Evolutionary conservation across 1,140 invertebrate genomes (phyloP).

Genomic region (Archivesica marissinica): DNA sequence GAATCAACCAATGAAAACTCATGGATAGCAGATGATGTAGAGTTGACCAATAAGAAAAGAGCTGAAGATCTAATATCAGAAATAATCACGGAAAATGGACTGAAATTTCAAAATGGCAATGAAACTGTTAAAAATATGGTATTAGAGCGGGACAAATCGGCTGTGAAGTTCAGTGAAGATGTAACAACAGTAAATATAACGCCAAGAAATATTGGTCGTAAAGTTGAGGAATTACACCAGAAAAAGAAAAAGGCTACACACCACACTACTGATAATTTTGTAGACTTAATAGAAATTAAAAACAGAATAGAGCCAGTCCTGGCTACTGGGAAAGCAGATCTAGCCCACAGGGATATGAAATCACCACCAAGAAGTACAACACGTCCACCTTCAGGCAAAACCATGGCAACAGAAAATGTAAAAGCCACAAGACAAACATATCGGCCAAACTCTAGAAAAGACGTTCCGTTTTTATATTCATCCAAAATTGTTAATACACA

Average conservation of each 20-base stretch:
- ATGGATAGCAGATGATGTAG: neutral
- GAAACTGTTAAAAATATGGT: neutral
- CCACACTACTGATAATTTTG: constrained; percentile 37
- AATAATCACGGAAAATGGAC: constrained; percentile 46
- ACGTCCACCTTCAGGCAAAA: constrained; percentile 28
- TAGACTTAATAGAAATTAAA: constrained; percentile 49
- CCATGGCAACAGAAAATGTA: neutral
- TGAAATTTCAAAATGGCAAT: constrained; percentile 25
- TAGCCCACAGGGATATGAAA: neutral
- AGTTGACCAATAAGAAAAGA: constrained; percentile 14
- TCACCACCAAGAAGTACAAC: neutral
- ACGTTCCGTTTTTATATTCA: neutral
- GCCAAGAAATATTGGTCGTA: constrained; percentile 72
- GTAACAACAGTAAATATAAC: constrained; percentile 74
- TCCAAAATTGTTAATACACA: neutral
- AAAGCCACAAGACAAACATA: neutral
- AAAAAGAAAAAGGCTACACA: constrained; percentile 44
- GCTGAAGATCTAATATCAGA: constrained; percentile 25
- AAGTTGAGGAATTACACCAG: constrained; percentile 63
- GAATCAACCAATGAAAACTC: constrained; percentile 9
- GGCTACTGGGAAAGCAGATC: constrained; percentile 30
- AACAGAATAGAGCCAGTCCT: constrained; percentile 49
- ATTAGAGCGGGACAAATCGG: constrained; percentile 44
- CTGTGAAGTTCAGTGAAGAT: constrained; percentile 71
- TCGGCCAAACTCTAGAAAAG: neutral